A percentile compares a stretch with the other conserved stretches of the same genome.
phyloP scores from a whole-genome alignment of 2,113 vertebrate species.

The Triplophysa rosa region DNA sequence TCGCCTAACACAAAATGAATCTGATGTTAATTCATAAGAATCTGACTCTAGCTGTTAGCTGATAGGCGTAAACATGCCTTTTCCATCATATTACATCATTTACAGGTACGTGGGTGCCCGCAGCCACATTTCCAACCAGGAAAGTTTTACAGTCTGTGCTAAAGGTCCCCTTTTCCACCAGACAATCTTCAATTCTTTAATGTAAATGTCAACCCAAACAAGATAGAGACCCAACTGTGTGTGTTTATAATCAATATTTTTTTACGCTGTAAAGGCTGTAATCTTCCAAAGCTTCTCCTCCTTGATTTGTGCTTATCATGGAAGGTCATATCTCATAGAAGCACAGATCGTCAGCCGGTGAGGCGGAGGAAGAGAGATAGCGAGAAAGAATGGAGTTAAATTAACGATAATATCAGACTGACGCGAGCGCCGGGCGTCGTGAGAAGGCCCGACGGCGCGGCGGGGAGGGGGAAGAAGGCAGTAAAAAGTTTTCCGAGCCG shows the following conservation, averaged over 20 bases:
- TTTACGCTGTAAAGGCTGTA: conserved; percentile 20
- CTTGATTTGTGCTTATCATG: conserved; percentile 33
- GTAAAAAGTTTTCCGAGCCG: conserved; percentile 76
- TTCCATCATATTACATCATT: not conserved
- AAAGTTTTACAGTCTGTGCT: not conserved
- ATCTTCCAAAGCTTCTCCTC: conserved; percentile 7
- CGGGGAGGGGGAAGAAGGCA: conserved; percentile 47
- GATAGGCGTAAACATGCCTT: not conserved
- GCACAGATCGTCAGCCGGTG: not conserved
- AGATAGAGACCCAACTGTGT: conserved; percentile 12
- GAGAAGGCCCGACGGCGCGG: conserved; percentile 22
- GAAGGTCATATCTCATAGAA: conserved; percentile 20
- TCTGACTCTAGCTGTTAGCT: too few relatives aligned
- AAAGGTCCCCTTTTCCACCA: conserved; percentile 9
- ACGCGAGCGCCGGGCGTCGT: conserved; percentile 43
- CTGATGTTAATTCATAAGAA: too few relatives aligned
- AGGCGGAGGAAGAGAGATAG: not conserved
- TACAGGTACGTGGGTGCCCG: not conserved
- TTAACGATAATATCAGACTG: conserved; percentile 26
- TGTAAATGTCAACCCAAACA: conserved; percentile 17
- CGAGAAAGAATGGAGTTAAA: conserved; percentile 2
- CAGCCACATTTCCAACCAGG: not conserved
- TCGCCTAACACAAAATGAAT: too few relatives aligned
- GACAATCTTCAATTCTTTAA: conserved; percentile 32
- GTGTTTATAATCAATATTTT: conserved; percentile 29